These are phyloP conservation scores for Conus betulinus DNA, from an alignment of 1,140 invertebrate species.

Conservation along the genomic window DNA sequence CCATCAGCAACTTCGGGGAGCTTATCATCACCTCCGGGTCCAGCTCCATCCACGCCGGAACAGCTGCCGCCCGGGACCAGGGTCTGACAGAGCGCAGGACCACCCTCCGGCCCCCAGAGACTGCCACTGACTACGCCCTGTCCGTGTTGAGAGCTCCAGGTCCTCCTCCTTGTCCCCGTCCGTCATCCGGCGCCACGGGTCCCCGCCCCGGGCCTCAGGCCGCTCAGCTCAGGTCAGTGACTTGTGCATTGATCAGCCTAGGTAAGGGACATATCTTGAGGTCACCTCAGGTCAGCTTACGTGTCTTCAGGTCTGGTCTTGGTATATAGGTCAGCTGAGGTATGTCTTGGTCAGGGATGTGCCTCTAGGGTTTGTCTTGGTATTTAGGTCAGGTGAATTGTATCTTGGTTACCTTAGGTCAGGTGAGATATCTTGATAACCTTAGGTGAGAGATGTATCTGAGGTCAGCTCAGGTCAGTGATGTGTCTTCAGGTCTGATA, in stretches of 20 bases:
- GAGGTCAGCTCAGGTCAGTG: too few species aligned
- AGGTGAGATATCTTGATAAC: too few species aligned
- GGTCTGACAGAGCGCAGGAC: conserved; percentile 10
- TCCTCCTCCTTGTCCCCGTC: conserved; percentile 36
- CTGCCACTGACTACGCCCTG: conserved; percentile 35
- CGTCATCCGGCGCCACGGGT: neutral
- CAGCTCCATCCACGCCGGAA: neutral
- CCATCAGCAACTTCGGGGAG: conserved; percentile 67
- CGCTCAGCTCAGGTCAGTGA: neutral
- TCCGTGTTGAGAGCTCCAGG: conserved; percentile 26
- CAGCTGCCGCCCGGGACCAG: neutral
- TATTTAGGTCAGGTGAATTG: too few species aligned
- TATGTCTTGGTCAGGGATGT: neutral
- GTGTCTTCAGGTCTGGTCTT: too few species aligned
- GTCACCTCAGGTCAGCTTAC: too few species aligned
- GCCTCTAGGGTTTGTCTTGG: too few species aligned
- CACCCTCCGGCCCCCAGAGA: conserved; percentile 20
- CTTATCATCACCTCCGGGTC: conserved; percentile 46
- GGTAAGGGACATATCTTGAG: too few species aligned
- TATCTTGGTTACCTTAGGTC: too few species aligned
- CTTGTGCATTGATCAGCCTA: neutral
- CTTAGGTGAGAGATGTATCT: too few species aligned
- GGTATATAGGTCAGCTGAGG: neutral
- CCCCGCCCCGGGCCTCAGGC: neutral
- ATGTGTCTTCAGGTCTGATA: too few species aligned